Evolutionary conservation across 2,797 vertebrate species (phyloP), one percentile per base, ranked within the genome.

Genomic region (Chloroceryle inda): DNA sequence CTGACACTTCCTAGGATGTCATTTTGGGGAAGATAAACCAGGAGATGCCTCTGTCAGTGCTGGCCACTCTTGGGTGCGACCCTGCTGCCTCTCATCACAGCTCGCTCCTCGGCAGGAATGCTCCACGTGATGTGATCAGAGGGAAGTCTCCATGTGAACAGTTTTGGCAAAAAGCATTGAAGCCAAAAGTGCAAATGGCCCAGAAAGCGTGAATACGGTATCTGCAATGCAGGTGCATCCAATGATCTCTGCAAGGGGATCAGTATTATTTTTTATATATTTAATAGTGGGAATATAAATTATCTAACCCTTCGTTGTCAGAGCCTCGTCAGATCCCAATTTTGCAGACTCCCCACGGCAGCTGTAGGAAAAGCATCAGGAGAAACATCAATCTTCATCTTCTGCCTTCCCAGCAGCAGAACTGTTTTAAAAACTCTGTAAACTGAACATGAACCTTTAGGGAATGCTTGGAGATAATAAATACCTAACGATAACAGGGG

Each of bases 401-500:
- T 45, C 61, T 90, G 49, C 85, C 49, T 75, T 81, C 23, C 61
- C 71, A 68, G 49, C 35, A 75, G 37, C 89, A 27, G 33, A 91
- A 24, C 7, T 68, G 63, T 42, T 89, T 35, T 38, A 24, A 38
- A 92, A 91, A 58, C 72, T 78, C 75, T 66, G n/a, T 58, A 72
- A 88, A 18, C 55, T 81, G 76, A 86, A 72, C 45, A 61, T 0
- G 0, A 89, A n/a, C 40, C 52, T 74, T 80, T 49, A 91, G 76
- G 85, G 82, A 83, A 94, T 53, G 61, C 47, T 55, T 83, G 47
- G 62, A 67, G 66, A 72, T 66, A 89, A 92, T n/a, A 92, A 95
- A 85, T 78, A 83, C 61, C 66, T 92, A 78, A 80, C 64, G 49
- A 74, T 89, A 89, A 66, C 45, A 75, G 55, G 52, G 53, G 13